These are phyloP conservation scores for Platichthys flesus DNA, from an alignment of 2,113 vertebrate genomes.

Conservation along the genomic window DNA sequence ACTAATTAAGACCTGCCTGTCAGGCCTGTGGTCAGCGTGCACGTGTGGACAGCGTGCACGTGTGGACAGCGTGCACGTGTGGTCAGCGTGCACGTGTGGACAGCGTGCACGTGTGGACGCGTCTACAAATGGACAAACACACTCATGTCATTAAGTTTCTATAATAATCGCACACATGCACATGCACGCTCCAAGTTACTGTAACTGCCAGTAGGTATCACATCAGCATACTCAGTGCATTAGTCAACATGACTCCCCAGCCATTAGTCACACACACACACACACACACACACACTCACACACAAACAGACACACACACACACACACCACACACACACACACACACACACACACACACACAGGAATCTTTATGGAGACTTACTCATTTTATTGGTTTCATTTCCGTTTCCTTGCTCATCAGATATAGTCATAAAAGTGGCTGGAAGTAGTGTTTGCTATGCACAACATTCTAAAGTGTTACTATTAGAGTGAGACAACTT, in stretches of 20 bases:
- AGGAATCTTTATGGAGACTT: conserved; percentile 10
- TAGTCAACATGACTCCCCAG: conserved; percentile 37
- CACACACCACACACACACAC: neutral
- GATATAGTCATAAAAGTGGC: neutral
- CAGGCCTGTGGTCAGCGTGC: conserved; percentile 57
- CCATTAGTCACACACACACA: conserved; percentile 30
- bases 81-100: conserved; percentile 26
- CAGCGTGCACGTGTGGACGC: conserved; percentile 30
- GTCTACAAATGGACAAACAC: conserved; percentile 47
- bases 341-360: conserved; percentile 6
- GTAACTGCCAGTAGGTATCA: conserved; percentile 54
- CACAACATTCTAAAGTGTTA: neutral
- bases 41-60: conserved; percentile 13
- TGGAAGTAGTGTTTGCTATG: neutral
- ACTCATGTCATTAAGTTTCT: conserved; percentile 62
- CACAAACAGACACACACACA: conserved; percentile 5
- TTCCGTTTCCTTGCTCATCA: neutral
- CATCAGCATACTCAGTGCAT: conserved; percentile 27
- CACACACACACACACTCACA: neutral
- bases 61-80: conserved; percentile 29
- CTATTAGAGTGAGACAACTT: too few relatives aligned
- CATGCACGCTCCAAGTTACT: conserved; percentile 20
- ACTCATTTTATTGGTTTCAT: conserved; percentile 3
- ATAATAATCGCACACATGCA: conserved; percentile 30
- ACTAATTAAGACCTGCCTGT: conserved; percentile 78